Evolutionary conservation across 1,140 invertebrate species (phyloP), one percentile per base, ranked within the genome.

Genomic region (Chlorops oryzae): DNA sequence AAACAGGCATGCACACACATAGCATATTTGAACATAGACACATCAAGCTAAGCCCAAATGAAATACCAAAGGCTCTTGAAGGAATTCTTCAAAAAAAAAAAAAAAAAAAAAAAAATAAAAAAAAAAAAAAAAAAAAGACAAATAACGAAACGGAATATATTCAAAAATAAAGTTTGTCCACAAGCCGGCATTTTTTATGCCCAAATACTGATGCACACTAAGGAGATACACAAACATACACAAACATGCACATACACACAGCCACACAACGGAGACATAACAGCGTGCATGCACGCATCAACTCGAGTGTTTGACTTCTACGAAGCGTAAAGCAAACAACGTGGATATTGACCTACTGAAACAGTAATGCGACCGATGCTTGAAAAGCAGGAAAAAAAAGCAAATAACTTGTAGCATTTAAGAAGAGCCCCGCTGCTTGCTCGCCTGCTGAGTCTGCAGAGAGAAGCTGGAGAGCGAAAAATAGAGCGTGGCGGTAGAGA

Each of bases 261-360:
- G 7, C 28, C 35, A 35, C 9, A 9, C 28, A 10, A 32, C 15
- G 28, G 9, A 9, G 28, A 15, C 28, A 32, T 15, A 32, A 15
- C 28, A 15, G 15, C 15, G 28, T 22, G 20, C 15, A 39, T 7
- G 17, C 37, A 39, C 12, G 15, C 37, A 39, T 7, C 17, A 6
- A 6, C 15, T n/a, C n/a, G 7, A 9, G 7, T 32, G 27, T 32
- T 9, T 9, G 35, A 38, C 35, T 15, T 15, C 13, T 18, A 6
- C n/a, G 18, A 38, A 18, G 18, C 5, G n/a, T 15, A 5, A 13
- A n/a, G 24, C 49, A 54, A 54, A 57, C 55, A 54, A 48, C 43
- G 40, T 57, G 37, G 25, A 49, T 58, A 50, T 56, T 67, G 64
- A 67, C 64, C 64, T 54, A 67, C 54, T 67, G 64, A 67, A 67